Conservation (phyloP, 2,113 vertebrate species). For the Macrotis lagotis region DNA sequence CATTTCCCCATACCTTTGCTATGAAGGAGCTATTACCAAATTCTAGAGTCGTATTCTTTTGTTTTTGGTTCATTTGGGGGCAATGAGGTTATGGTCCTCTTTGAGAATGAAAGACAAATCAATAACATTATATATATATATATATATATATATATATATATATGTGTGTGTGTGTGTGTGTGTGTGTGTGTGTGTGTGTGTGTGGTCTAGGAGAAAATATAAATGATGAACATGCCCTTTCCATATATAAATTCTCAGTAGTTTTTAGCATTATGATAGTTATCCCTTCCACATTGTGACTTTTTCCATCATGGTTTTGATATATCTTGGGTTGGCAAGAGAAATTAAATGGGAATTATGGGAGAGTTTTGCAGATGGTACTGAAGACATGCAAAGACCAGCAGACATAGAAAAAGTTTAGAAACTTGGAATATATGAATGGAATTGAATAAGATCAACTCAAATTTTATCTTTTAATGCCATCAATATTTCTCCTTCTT, state of each 20-base stretch:
- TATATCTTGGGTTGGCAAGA: neutral
- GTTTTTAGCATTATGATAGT: neutral
- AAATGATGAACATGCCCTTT: conserved; percentile 23
- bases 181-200: too few relatives aligned
- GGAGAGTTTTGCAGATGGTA: neutral
- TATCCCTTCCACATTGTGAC: neutral
- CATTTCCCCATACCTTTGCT: neutral
- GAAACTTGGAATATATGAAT: neutral
- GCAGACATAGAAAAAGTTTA: neutral
- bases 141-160: too few relatives aligned
- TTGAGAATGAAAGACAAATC: too few relatives aligned
- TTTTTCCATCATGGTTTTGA: neutral
- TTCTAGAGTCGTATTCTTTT: too few relatives aligned
- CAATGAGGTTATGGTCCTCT: too few relatives aligned
- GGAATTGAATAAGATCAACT: neutral
- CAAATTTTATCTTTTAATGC: neutral
- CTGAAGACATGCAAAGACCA: neutral
- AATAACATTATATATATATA: too few relatives aligned
- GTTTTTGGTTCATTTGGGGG: too few relatives aligned
- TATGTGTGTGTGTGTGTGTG: too few relatives aligned
- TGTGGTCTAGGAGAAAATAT: neutral
- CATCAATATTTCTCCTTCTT: neutral
- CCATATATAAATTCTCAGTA: conserved; percentile 22
- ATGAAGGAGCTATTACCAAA: neutral
- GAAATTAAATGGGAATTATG: neutral